Base-by-base conservation (phyloP, 2,797 vertebrate genomes). In the Cyprinella venusta region DNA sequence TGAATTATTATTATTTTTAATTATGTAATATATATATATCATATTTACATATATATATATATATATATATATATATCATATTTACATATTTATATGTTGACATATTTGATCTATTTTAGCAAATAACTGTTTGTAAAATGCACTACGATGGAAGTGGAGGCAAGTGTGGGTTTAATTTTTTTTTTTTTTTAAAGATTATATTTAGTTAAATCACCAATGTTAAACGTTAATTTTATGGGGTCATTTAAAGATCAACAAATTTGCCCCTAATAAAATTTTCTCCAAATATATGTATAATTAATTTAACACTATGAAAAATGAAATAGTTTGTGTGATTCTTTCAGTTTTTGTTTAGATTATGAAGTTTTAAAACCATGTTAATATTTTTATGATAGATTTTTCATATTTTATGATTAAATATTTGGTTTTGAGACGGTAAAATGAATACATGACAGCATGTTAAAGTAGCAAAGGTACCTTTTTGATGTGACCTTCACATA, bases 331-430 rank as follows among this genome's bases (percentile, higher is more conserved):
- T 12, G n/a, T n/a, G n/a, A n/a, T n/a, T n/a, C n/a, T n/a, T n/a
- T 61, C 24, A 26, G 24, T 15, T 68, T 68, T 40, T 40, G 36
- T 67, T 67, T 12, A 68, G 18, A 12, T 13, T 26, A 24, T 15
- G 10, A 68, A 15, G 65, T 3, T 42, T 69, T 45, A 16, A 69
- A 38, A 2, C 16, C 26, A 36, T 68, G n/a, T n/a, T n/a, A n/a
- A n/a, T n/a, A n/a, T n/a, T n/a, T n/a, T n/a, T n/a, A n/a, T n/a
- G n/a, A n/a, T n/a, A n/a, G 0, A 13, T 12, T 52, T 56, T 26
- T 68, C 13, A 81, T 30, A 84, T 45, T 69, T 50, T 9, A 54
- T 38, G 38, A 38, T 56, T 50, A 42, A 40, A 42, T 42, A 42
- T 63, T 13, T 63, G 16, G 56, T 6, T 18, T 9, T 45, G 38